These are phyloP conservation scores for Andrena trimmerana DNA, from an alignment of 2,888 invertebrate species.

Conservation along the genomic window DNA sequence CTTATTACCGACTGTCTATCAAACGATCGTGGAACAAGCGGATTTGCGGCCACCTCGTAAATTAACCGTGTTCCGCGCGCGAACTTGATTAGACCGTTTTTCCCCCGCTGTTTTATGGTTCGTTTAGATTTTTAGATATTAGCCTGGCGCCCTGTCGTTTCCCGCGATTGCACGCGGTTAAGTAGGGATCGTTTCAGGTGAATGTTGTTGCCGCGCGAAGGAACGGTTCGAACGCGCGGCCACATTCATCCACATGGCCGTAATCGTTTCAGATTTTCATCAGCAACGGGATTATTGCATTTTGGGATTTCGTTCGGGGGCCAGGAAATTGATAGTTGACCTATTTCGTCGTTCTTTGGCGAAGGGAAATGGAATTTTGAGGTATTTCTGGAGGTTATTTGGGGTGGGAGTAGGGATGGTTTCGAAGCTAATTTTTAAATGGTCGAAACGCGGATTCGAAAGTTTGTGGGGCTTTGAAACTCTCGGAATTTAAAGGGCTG, in stretches of 20 bases:
- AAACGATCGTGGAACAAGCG: slow-evolving; percentile 17
- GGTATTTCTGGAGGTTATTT: not conserved
- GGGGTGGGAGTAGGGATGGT: not conserved
- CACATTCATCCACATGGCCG: slow-evolving; percentile 1
- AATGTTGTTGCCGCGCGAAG: slow-evolving; percentile 34
- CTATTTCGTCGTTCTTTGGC: not conserved
- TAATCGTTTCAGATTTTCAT: slow-evolving; percentile 27
- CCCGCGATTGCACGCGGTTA: slow-evolving; percentile 37
- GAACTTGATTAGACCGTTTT: slow-evolving; percentile 54
- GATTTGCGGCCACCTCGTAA: slow-evolving; percentile 45
- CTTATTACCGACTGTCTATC: slow-evolving; percentile 30
- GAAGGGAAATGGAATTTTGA: slow-evolving; percentile 2
- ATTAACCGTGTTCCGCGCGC: slow-evolving; percentile 36
- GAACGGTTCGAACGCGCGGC: not conserved
- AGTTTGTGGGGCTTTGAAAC: too few relatives aligned
- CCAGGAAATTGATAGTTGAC: not conserved
- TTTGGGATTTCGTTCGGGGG: not conserved
- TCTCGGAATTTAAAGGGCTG: not conserved
- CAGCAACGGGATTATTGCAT: not conserved
- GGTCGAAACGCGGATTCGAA: too few relatives aligned
- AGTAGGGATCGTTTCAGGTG: slow-evolving; percentile 49
- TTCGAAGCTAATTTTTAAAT: not conserved
- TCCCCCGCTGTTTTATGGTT: slow-evolving; percentile 36
- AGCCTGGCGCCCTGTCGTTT: slow-evolving; percentile 46
- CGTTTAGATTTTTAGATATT: slow-evolving; percentile 41